Evolutionary conservation across 1,140 invertebrate genomes (phyloP).

Genomic region (Saccostrea glomerata): DNA sequence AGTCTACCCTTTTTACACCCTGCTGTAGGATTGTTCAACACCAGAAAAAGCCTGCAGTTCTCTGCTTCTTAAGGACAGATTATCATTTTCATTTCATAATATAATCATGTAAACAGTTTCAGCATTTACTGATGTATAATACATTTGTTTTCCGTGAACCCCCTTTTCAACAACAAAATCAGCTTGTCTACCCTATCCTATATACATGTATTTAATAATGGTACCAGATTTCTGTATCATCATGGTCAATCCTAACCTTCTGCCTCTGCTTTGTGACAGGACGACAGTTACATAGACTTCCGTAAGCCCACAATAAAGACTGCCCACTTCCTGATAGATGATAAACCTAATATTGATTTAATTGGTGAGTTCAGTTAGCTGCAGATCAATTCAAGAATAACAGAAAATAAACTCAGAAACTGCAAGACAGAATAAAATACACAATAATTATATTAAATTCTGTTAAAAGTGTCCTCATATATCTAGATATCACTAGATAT

Average conservation of each 20-base stretch:
- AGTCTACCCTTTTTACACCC: no score
- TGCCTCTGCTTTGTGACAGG: slow-evolving; percentile 16
- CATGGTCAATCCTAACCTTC: not conserved
- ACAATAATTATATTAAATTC: not conserved
- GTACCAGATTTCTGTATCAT: not conserved
- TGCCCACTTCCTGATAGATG: slow-evolving; percentile 33
- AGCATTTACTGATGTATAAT: no score
- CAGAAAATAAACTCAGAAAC: not conserved
- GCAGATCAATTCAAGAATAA: not conserved
- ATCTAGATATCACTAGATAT: not conserved
- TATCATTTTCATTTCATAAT: no score
- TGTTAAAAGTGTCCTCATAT: no score
- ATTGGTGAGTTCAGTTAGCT: slow-evolving; percentile 24
- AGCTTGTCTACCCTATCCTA: no score
- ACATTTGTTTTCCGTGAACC: no score
- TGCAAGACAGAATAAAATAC: not conserved
- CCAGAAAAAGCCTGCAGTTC: no score
- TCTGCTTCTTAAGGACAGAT: no score
- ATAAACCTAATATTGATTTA: slow-evolving; percentile 23
- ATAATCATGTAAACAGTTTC: no score
- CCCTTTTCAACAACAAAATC: no score
- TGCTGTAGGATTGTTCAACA: no score
- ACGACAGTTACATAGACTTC: slow-evolving; percentile 41
- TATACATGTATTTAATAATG: no score
- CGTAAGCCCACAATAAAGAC: slow-evolving; percentile 36